A percentile compares a stretch with the other conserved stretches of the same genome.
These are phyloP conservation scores for Pterophyllum scalare DNA, from an alignment of 2,113 vertebrate genomes.

Conservation along the genomic window DNA sequence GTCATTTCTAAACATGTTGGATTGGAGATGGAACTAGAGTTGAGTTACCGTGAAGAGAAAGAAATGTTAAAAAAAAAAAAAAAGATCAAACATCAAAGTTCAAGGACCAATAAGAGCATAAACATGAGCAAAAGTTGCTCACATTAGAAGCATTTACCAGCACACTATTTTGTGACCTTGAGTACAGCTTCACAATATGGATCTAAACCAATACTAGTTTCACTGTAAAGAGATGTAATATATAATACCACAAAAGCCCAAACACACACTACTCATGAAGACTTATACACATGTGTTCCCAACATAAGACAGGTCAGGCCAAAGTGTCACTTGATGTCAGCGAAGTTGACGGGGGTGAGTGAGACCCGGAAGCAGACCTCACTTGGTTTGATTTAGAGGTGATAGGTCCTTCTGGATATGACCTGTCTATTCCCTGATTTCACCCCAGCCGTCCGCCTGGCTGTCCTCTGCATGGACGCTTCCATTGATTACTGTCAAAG, in stretches of 20 bases:
- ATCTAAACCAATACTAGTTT: background rate
- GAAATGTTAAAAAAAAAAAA: no score
- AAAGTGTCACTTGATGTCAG: constrained; percentile 64
- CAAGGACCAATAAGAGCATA: background rate
- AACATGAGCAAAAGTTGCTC: rapidly evolving
- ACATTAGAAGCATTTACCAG: no score
- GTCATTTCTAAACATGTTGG: no score
- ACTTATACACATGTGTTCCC: constrained; percentile 16
- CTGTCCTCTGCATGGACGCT: constrained; percentile 79
- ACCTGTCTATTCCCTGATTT: constrained; percentile 76
- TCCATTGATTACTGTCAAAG: constrained; percentile 79
- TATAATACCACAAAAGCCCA: constrained; percentile 5
- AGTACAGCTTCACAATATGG: background rate
- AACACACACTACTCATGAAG: background rate
- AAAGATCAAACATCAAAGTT: background rate
- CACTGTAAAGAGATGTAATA: background rate
- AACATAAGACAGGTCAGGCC: constrained; percentile 56
- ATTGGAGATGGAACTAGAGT: background rate
- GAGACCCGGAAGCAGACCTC: constrained; percentile 68
- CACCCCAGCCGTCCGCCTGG: constrained; percentile 69
- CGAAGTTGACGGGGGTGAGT: constrained; percentile 55
- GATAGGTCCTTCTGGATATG: constrained; percentile 78
- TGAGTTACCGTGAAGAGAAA: background rate
- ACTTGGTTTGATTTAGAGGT: constrained; percentile 68
- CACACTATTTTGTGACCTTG: background rate